Base-by-base conservation (phyloP, 2,797 vertebrate species). In the Hydrolagus colliei region DNA sequence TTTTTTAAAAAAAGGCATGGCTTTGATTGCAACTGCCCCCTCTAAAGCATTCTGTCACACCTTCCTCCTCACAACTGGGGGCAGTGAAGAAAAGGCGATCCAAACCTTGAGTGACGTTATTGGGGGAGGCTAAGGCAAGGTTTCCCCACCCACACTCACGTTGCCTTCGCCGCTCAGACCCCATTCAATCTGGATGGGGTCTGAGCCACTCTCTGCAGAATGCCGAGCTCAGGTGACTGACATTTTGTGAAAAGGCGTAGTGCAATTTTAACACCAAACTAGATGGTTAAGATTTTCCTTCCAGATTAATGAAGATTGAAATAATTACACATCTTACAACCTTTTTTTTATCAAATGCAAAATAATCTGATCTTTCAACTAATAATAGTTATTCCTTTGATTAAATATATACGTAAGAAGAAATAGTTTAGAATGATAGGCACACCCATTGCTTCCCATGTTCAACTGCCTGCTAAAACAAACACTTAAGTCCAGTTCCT, bases 141-240 rank as follows among this genome's bases (percentile, higher is more conserved):
- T 71, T 80, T 67, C 65, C 62, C 62, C 79, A 71, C 79, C 65
- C 10, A 84, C 79, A 79, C n/a, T 41, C n/a, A 3, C 62, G 22
- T 20, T 13, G 61, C 32, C 6, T 84, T 84, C 18, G 27, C 27
- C 63, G 68, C 11, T 5, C 63, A 82, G 27, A 10, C 79, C 32
- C 68, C 65, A 68, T 35, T 35, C 32, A 1, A 67, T 11, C 14
- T 4, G 72, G 13, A 22, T 9, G 20, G 10, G n/a, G 3, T 27
- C 20, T 73, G 10, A 73, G 2, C 22, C 72, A 22, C 27, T 16
- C 72, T 9, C 72, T 12, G 35, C 75, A 61, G 18, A 6, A 9
- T 52, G 41, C 52, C 9, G 2, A 20, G 59, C 73, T 13, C 41
- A 52, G 41, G 41, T 52, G 6, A 3, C 41, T 27, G 41, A 32